Evolutionary conservation across 2,113 vertebrate genomes (phyloP).

Genomic region (Labrus mixtus): DNA sequence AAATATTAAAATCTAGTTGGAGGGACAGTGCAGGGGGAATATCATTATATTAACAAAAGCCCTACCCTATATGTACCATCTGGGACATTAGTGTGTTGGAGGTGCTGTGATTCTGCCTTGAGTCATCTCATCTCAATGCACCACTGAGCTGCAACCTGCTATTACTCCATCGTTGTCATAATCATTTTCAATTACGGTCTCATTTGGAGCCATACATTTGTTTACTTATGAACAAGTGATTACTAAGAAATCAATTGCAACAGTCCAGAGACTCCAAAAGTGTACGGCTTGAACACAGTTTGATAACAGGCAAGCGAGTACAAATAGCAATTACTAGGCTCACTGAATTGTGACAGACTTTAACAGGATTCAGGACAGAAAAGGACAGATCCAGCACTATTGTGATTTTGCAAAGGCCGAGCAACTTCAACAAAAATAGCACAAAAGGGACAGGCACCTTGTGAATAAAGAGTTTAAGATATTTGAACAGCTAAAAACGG

Average conservation of each 20-base stretch:
- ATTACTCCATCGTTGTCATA: constrained; percentile 10
- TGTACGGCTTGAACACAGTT: constrained; percentile 46
- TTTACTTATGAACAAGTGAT: constrained; percentile 31
- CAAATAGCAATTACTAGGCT: constrained; percentile 74
- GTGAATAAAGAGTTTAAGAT: too few species aligned
- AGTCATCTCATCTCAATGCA: constrained; percentile 23
- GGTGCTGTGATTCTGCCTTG: constrained; percentile 1
- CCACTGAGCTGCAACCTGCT: constrained; percentile 25
- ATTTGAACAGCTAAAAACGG: background rate
- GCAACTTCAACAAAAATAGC: background rate
- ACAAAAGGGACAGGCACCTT: constrained; percentile 4
- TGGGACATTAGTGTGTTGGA: constrained; percentile 34
- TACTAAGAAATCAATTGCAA: constrained; percentile 60
- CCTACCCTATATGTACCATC: constrained; percentile 30
- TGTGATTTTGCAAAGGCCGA: constrained; percentile 42
- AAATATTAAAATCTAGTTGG: constrained; percentile 2
- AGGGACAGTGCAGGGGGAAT: background rate
- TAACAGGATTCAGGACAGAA: constrained; percentile 63
- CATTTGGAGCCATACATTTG: constrained; percentile 14
- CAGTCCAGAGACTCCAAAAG: constrained; percentile 30
- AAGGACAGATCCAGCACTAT: constrained; percentile 62
- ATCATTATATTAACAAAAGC: constrained; percentile 8
- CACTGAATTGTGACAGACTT: constrained; percentile 77
- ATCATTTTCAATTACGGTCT: constrained; percentile 23
- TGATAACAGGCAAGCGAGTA: constrained; percentile 46